phyloP scores from a whole-genome alignment of 2,797 vertebrate genomes.

The Cacajao melanocephalus region DNA sequence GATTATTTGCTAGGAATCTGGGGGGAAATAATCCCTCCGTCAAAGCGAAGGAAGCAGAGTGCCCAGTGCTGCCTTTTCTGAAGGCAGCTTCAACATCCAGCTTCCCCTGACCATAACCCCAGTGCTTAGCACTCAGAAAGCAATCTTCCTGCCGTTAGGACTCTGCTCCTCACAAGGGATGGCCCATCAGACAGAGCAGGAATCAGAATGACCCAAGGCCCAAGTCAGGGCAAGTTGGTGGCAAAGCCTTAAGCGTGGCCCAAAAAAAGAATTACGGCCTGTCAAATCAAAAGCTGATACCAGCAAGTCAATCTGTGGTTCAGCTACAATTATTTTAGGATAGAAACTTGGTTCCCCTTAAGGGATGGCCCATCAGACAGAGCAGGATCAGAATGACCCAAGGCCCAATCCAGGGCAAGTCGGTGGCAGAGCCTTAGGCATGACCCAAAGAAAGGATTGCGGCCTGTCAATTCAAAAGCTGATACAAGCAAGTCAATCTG shows the following conservation, averaged over 20 bases:
- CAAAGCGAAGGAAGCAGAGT: background rate
- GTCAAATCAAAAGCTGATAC: background rate
- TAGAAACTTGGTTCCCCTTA: background rate
- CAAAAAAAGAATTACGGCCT: rapidly evolving
- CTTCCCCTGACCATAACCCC: background rate
- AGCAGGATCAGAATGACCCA: background rate
- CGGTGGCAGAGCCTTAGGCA: background rate
- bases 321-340: background rate
- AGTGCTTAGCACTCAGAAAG: background rate
- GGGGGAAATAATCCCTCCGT: background rate
- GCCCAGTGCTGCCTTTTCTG: background rate
- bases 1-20: background rate
- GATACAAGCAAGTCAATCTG: background rate
- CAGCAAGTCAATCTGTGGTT: background rate
- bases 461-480: background rate
- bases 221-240: background rate
- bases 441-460: rapidly evolving
- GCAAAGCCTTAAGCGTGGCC: background rate
- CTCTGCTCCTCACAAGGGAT: background rate
- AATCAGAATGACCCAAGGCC: background rate
- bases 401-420: background rate
- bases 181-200: background rate
- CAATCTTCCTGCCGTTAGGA: background rate
- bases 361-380: background rate
- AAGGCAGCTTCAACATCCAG: background rate